A percentile compares a stretch with the other conserved stretches of the same genome.
Conservation (phyloP, 2,888 invertebrate genomes). For the Campoletis raptor region DNA sequence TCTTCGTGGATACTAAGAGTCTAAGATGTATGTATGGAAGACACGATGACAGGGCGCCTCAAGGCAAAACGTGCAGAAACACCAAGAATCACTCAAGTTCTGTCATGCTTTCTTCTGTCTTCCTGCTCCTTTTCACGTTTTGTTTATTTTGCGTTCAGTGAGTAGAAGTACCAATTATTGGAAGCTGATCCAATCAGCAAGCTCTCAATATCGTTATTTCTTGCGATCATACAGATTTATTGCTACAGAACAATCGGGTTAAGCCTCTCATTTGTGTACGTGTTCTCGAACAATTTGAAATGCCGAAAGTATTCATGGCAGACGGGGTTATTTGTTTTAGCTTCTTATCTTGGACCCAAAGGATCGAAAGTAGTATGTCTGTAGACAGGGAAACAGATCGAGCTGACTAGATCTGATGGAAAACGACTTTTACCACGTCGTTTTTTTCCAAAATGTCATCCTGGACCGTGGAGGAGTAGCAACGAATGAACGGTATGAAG, state of each 20-base stretch:
- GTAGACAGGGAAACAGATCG: neutral
- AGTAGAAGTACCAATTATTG: neutral
- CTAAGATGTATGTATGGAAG: conserved; percentile 47
- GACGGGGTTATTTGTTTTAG: conserved; percentile 50
- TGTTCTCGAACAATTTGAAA: conserved; percentile 64
- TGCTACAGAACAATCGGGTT: neutral
- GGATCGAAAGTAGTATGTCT: conserved; percentile 7
- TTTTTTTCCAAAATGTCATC: conserved; percentile 42
- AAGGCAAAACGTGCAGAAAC: conserved; percentile 42
- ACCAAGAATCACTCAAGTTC: conserved; percentile 42
- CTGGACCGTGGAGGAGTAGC: neutral
- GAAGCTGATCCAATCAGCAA: neutral
- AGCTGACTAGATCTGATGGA: conserved; percentile 1
- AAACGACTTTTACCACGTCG: conserved; percentile 51
- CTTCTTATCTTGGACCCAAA: conserved; percentile 53
- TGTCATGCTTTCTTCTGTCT: neutral
- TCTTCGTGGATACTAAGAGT: conserved; percentile 29
- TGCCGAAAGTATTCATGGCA: conserved; percentile 62
- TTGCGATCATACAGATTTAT: neutral
- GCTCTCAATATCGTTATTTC: neutral
- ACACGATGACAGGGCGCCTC: conserved; percentile 39
- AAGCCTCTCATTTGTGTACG: neutral
- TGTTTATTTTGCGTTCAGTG: neutral
- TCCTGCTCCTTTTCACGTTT: neutral
- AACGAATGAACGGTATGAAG: conserved; percentile 2